Conservation (phyloP, 2,888 invertebrate species). For the Dione vanillae region DNA sequence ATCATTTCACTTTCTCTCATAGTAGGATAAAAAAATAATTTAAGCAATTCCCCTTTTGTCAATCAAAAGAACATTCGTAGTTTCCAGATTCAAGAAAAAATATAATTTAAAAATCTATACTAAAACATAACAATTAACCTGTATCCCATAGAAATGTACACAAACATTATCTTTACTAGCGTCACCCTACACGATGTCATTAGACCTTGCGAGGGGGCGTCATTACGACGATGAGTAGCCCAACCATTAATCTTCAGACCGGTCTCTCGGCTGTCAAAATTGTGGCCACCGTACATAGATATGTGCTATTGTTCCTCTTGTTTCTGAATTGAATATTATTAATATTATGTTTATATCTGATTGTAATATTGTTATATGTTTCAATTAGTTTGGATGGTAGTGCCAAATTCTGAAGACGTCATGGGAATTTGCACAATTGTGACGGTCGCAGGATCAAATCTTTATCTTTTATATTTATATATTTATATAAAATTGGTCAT, state of each 20-base stretch:
- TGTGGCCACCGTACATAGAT: conserved; percentile 75
- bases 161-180: conserved; percentile 28
- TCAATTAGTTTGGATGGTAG: not conserved
- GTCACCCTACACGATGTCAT: conserved; percentile 77
- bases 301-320: conserved; percentile 49
- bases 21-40: too few species aligned
- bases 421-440: too few species aligned
- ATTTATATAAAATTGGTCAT: too few species aligned
- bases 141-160: not conserved
- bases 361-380: conserved; percentile 31
- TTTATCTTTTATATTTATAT: too few species aligned
- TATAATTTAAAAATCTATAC: not conserved
- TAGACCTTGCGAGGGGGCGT: conserved; percentile 78
- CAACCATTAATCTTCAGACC: conserved; percentile 81
- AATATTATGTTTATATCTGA: conserved; percentile 46
- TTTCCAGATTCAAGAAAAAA: too few species aligned
- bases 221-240: conserved; percentile 83
- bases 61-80: too few species aligned
- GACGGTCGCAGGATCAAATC: too few species aligned
- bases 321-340: conserved; percentile 49
- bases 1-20: too few species aligned
- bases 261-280: conserved; percentile 82
- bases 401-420: conserved; percentile 9
- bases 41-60: too few species aligned
- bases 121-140: not conserved